Base-by-base conservation (phyloP, 2,888 invertebrate genomes). In the Agrotis segetum region DNA sequence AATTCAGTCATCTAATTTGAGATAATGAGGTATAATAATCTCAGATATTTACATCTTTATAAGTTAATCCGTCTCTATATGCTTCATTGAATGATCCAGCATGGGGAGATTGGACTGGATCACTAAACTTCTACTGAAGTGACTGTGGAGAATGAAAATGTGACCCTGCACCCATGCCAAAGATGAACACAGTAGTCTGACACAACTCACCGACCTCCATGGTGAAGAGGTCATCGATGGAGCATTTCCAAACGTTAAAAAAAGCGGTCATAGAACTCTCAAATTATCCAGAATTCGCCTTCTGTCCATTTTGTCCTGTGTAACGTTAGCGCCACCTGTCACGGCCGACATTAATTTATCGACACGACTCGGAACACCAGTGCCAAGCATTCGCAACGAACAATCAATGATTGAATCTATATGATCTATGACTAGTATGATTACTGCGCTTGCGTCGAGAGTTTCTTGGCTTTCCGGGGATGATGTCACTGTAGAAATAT, bases 321-420 rank as follows among this genome's bases (percentile, higher is more conserved):
- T 6, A 3, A 29, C 59, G 11, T 29, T 81, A 79, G 78, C 79
- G 82, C 82, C 79, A 79, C 78, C 78, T 79, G 82, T 81, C 79
- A 72, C 16, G 24, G 46, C n/a, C n/a, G 58, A 79, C 58, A 53
- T 65, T 72, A 81, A 79, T 79, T 81, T 79, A 79, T 81, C 76
- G 77, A 40, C 64, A 58, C 65, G 67, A 53, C 64, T 53, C 24
- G 61, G 34, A 81, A 59, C 78, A 77, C 64, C 46, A 77, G 63
- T 81, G 77, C 72, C 65, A 79, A 81, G 78, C 78, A 68, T 72
- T 79, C 53, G 56, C 56, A 63, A 77, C 56, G 56, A 56, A 56
- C 72, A 67, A 71, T 82, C 79, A 62, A 29, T 64, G 60, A 77
- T 75, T 81, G 56, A 77, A 77, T 77, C 81, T 59, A 6, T 67